Evolutionary conservation across 2,113 vertebrate genomes (phyloP).

Genomic region (Cryptomyrus ogoouensis): DNA sequence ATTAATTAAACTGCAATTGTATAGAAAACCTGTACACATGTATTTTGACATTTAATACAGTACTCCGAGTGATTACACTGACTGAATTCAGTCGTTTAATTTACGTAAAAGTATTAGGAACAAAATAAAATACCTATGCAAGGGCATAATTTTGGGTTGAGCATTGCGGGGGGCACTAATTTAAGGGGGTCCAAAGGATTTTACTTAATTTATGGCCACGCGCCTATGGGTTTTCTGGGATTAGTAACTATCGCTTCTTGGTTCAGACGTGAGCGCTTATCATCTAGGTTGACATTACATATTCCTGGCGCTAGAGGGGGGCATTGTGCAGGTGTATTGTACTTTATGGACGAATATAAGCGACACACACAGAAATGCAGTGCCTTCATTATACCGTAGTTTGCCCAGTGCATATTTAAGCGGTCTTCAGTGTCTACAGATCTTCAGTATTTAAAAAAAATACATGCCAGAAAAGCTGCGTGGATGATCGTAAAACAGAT

Average conservation of each 20-base stretch:
- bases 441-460: neutral
- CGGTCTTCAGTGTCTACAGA: neutral
- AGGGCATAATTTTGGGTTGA: neutral
- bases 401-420: constrained; percentile 4
- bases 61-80: neutral
- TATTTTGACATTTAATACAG: neutral
- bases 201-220: neutral
- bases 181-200: neutral
- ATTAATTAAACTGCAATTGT: neutral
- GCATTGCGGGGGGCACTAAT: neutral
- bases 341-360: neutral
- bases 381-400: neutral
- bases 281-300: neutral
- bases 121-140: neutral
- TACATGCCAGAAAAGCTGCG: neutral
- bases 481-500: neutral
- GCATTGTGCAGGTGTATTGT: neutral
- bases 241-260: neutral
- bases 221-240: neutral
- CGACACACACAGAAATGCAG: neutral
- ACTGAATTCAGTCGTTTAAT: neutral
- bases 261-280: neutral
- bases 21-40: neutral
- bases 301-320: neutral
- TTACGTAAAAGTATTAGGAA: neutral